Evolutionary conservation across 2,797 vertebrate species (phyloP).

Genomic region (Erpetoichthys calabaricus): DNA sequence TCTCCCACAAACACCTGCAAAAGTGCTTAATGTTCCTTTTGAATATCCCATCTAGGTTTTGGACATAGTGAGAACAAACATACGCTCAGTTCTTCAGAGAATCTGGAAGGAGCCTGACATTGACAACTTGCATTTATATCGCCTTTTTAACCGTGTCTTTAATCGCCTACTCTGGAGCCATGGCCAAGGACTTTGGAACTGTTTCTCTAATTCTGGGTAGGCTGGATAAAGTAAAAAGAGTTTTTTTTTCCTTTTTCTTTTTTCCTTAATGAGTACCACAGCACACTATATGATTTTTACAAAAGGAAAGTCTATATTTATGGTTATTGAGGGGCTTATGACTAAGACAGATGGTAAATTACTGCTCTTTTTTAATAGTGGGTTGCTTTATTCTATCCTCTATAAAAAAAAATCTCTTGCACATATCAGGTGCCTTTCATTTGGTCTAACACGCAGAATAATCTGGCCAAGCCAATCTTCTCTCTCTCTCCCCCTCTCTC

Average conservation of each 20-base stretch:
- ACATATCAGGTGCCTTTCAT: too few relatives aligned
- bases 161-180: slow-evolving; percentile 90
- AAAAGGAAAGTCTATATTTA: too few relatives aligned
- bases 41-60: slow-evolving; percentile 58
- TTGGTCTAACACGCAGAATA: too few relatives aligned
- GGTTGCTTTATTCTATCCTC: too few relatives aligned
- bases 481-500: too few relatives aligned
- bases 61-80: slow-evolving; percentile 82
- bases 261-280: not conserved
- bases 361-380: too few relatives aligned
- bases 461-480: too few relatives aligned
- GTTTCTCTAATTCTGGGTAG: slow-evolving; percentile 89
- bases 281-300: not conserved
- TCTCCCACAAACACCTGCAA: slow-evolving; percentile 16
- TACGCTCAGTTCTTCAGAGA: slow-evolving; percentile 66
- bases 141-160: slow-evolving; percentile 82
- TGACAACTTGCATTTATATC: slow-evolving; percentile 76
- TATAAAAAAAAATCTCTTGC: too few relatives aligned
- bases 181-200: slow-evolving; percentile 92
- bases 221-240: slow-evolving; percentile 13
- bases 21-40: slow-evolving; percentile 18
- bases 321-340: too few relatives aligned
- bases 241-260: not conserved
- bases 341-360: too few relatives aligned
- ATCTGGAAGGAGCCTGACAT: slow-evolving; percentile 85